Evolutionary conservation across 2,113 vertebrate species (phyloP).

Genomic region (Neolamprologus cancellatus): DNA sequence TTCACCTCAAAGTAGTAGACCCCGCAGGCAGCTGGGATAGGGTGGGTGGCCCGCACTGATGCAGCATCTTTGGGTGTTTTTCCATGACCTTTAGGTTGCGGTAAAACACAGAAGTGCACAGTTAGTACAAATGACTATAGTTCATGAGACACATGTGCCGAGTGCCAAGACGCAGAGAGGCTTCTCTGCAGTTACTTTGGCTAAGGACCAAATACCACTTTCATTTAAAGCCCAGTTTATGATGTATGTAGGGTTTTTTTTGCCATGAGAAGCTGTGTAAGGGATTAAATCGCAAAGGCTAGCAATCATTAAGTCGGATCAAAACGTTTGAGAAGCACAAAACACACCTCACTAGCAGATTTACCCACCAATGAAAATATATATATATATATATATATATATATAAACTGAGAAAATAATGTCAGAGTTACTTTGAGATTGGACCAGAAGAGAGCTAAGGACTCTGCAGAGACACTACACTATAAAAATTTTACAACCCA

Average conservation of each 20-base stretch:
- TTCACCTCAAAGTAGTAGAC: slow-evolving; percentile 99
- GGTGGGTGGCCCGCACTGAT: slow-evolving; percentile 94
- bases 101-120: background rate
- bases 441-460: background rate
- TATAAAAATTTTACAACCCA: background rate
- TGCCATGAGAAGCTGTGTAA: background rate
- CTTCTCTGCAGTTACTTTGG: background rate
- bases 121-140: background rate
- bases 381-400: background rate
- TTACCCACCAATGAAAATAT: background rate
- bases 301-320: background rate
- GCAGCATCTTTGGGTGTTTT: slow-evolving; percentile 99
- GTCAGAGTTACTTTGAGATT: background rate
- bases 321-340: background rate
- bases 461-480: background rate
- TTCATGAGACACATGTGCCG: background rate
- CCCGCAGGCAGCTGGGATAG: slow-evolving; percentile 96
- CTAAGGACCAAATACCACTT: background rate
- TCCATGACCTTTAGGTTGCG: slow-evolving; percentile 81
- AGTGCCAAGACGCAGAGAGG: background rate
- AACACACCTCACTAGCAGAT: background rate
- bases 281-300: background rate
- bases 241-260: rapidly evolving
- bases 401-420: background rate
- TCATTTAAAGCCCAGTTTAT: background rate